Base-by-base conservation (phyloP, 2,888 invertebrate species). In the Acronicta alni region DNA sequence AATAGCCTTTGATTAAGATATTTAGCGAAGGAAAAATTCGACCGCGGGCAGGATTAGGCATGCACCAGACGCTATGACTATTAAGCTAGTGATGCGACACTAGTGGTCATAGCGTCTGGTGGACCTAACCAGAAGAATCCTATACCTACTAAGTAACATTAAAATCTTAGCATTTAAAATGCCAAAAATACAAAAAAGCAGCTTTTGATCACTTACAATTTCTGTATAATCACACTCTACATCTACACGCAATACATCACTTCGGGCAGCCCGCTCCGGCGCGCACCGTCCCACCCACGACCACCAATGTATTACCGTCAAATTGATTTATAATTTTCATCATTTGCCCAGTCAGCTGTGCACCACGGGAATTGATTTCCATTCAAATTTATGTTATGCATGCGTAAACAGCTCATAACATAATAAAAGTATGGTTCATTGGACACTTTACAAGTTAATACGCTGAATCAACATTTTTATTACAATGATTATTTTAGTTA, bases 291-390 rank as follows among this genome's bases (percentile, higher is more conserved):
- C 23, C 18, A 17, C 41, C 38, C 58, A 32, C 55, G 49, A 67
- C 70, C 66, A 57, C 65, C 72, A 72, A 77, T 67, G 57, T 73
- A 81, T 76, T 73, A 76, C 71, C 67, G 51, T 73, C 67, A 64
- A 75, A 80, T 82, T 79, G 77, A 83, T 83, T 83, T 79, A 80
- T 76, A 80, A 81, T 80, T 82, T 78, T 69, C 76, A 73, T 79
- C 68, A 81, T 77, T 80, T 72, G 67, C 68, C 58, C 74, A 67
- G 58, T 77, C 70, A 65, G 69, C 62, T 70, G 52, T 61, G 54
- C n/a, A 54, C 61, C 52, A 43, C 57, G 53, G 58, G 72, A 77
- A 75, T 75, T 72, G 74, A 74, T 76, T 78, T 54, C 54, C 69
- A 78, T 78, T 72, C 54, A 73, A 73, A 75, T 70, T 72, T 68